Percentiles rank a stretch among this genome's conserved stretches.
phyloP scores from a whole-genome alignment of 1,140 invertebrate species.

The Achroia grisella region DNA sequence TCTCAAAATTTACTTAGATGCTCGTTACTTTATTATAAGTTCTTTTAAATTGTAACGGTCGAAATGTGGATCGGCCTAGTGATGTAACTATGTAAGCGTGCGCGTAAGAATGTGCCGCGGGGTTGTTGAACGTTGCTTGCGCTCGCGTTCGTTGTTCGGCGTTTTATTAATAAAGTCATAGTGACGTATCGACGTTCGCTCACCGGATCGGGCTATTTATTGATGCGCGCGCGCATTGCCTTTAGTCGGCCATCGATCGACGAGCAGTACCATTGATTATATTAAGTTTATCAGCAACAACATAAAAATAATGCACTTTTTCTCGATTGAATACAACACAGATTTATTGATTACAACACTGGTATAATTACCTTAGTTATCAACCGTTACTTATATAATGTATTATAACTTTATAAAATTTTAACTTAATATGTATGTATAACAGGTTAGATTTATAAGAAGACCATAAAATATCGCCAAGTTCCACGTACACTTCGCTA shows the following conservation, averaged over 20 bases:
- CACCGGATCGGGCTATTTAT: slow-evolving; percentile 16
- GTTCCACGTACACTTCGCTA: too few species aligned
- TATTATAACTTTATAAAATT: too few species aligned
- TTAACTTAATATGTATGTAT: too few species aligned
- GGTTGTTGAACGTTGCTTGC: slow-evolving; percentile 53
- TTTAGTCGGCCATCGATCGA: slow-evolving; percentile 31
- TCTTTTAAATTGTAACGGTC: background rate
- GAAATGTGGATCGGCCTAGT: slow-evolving; percentile 14
- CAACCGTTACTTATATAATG: too few species aligned
- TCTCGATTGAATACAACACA: too few species aligned
- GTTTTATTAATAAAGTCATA: slow-evolving; percentile 65
- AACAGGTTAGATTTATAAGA: too few species aligned
- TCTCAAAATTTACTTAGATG: too few species aligned
- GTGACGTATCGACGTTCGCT: slow-evolving; percentile 25
- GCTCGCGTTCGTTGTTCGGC: slow-evolving; percentile 30
- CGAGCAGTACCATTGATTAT: background rate
- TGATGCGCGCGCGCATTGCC: slow-evolving; percentile 37
- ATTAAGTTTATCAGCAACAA: too few species aligned
- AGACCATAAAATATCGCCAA: too few species aligned
- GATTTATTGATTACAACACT: too few species aligned
- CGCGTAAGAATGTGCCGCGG: slow-evolving; percentile 33
- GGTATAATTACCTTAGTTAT: too few species aligned
- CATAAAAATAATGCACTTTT: too few species aligned
- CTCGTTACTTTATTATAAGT: background rate
- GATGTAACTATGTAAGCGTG: slow-evolving; percentile 30